Percentiles rank a stretch among this genome's conserved stretches.
Evolutionary conservation across 2,888 invertebrate genomes (phyloP).

Genomic region (Hydriomena furcata): DNA sequence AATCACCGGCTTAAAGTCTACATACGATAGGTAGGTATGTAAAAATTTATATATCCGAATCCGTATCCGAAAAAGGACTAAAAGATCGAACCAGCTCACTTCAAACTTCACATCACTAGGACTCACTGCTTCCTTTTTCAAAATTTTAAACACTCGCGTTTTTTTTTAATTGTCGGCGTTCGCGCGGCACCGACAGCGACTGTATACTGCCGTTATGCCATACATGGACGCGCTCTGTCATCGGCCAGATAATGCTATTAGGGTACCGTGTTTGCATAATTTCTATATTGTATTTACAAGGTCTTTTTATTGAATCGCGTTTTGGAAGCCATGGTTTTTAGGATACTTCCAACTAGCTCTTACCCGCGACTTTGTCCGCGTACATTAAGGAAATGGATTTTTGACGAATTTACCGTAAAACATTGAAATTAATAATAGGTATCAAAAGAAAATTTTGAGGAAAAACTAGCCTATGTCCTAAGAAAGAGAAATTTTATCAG

Average conservation of each 20-base stretch:
- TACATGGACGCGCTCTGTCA: conserved; percentile 35
- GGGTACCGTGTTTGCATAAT: conserved; percentile 28
- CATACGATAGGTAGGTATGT: too few relatives aligned
- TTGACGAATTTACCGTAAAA: too few relatives aligned
- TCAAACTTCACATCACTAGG: conserved; percentile 12
- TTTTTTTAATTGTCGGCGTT: conserved; percentile 31
- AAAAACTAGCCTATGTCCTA: too few relatives aligned
- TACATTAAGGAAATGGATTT: too few relatives aligned
- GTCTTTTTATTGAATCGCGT: conserved; percentile 5
- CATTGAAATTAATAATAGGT: too few relatives aligned
- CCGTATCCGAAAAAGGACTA: neutral
- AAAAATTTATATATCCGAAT: neutral
- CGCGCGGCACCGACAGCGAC: conserved; percentile 28
- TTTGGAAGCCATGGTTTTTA: neutral
- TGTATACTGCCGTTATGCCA: conserved; percentile 31
- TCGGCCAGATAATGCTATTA: conserved; percentile 35
- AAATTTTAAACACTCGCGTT: conserved; percentile 23
- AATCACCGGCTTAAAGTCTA: conserved; percentile 18
- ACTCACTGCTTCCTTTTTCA: conserved; percentile 33
- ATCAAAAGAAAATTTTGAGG: too few relatives aligned
- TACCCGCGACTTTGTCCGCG: too few relatives aligned
- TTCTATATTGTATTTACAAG: conserved; percentile 24
- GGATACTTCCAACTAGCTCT: too few relatives aligned
- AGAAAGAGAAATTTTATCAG: too few relatives aligned
- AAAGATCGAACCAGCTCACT: conserved; percentile 25